Evolutionary conservation across 2,113 vertebrate species (phyloP).

Genomic region (Xiphias gladius): DNA sequence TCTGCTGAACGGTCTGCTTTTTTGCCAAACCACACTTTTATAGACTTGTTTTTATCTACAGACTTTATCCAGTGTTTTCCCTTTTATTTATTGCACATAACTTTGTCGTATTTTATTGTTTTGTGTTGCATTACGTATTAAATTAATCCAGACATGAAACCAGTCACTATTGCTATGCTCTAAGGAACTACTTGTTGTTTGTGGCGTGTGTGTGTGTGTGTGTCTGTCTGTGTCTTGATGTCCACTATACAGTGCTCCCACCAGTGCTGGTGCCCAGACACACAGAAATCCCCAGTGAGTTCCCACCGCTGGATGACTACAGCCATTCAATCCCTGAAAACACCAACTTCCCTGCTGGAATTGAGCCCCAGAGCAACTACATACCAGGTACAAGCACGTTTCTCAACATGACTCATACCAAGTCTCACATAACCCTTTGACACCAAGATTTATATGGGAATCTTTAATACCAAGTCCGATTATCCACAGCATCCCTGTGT

Average conservation of each 20-base stretch:
- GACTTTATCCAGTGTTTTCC: background rate
- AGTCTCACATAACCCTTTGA: background rate
- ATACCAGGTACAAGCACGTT: conserved; percentile 91
- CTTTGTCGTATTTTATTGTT: background rate
- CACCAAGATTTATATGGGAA: background rate
- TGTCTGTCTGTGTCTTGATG: conserved; percentile 5
- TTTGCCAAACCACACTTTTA: conserved; percentile 10
- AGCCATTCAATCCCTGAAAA: conserved; percentile 99
- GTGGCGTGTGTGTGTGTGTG: background rate
- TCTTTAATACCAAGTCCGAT: background rate
- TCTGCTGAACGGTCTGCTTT: background rate
- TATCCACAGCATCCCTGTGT: background rate
- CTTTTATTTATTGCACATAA: background rate
- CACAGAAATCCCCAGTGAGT: conserved; percentile 96
- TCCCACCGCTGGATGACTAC: conserved; percentile 96
- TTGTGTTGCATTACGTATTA: background rate
- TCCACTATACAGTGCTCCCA: conserved; percentile 89
- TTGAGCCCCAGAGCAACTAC: conserved; percentile 98
- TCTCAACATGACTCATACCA: background rate
- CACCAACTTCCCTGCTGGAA: conserved; percentile 98
- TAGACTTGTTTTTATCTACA: conserved; percentile 18
- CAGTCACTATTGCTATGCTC: background rate
- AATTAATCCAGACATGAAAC: conserved; percentile 2
- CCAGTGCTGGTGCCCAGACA: conserved; percentile 97
- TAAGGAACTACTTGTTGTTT: background rate